phyloP scores from a whole-genome alignment of 1,140 invertebrate species.

The Mya arenaria region DNA sequence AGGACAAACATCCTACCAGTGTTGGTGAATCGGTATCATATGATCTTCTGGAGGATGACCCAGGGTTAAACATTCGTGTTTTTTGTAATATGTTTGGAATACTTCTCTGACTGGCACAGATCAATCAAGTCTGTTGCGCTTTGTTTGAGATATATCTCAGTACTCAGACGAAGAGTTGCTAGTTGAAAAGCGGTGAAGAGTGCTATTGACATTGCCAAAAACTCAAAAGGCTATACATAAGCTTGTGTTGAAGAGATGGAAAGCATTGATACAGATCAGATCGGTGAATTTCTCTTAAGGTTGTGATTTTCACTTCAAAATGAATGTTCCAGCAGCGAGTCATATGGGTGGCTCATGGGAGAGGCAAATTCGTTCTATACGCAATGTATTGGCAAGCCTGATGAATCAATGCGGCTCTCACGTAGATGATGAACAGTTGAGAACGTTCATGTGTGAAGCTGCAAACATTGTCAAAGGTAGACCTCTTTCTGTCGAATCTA shows the following conservation, averaged over 20 bases:
- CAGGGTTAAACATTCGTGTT: constrained; percentile 21
- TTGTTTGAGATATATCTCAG: constrained; percentile 6
- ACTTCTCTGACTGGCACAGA: constrained; percentile 40
- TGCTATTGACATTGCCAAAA: neutral
- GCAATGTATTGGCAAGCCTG: constrained; percentile 14
- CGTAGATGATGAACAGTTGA: constrained; percentile 36
- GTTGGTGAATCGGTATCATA: neutral
- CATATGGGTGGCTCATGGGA: constrained; percentile 55
- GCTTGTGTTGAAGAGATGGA: neutral
- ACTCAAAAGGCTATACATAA: constrained; percentile 10
- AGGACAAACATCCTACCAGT: neutral
- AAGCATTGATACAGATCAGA: neutral
- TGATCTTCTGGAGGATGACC: constrained; percentile 5
- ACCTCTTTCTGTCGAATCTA: constrained; percentile 34
- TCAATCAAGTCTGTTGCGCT: constrained; percentile 22
- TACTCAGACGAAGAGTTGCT: neutral
- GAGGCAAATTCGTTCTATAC: constrained; percentile 35
- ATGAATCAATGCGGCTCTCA: constrained; percentile 2
- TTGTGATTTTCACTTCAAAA: constrained; percentile 49
- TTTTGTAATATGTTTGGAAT: neutral
- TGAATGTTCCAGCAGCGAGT: constrained; percentile 51
- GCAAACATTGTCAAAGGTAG: constrained; percentile 44
- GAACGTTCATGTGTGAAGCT: constrained; percentile 40
- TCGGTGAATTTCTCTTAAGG: constrained; percentile 5
- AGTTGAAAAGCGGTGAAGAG: neutral